Conservation (phyloP, 2,888 invertebrate species). For the Cylloceria caligata region DNA sequence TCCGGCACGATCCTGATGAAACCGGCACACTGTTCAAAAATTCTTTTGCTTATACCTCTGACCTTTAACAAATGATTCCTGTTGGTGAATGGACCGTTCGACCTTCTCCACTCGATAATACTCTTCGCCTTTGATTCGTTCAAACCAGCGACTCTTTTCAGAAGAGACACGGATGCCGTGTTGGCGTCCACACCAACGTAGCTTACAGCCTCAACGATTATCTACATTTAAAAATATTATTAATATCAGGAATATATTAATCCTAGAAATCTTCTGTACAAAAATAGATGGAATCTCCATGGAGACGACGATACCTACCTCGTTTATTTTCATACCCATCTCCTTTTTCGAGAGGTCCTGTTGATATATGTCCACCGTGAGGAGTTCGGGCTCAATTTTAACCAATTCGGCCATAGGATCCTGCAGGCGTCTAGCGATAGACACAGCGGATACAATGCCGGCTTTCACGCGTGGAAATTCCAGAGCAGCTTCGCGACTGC, state of each 20-base stretch:
- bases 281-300: too few species aligned
- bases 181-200: slow-evolving; percentile 97
- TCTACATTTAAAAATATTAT: slow-evolving; percentile 69
- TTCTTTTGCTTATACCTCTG: slow-evolving; percentile 92
- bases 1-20: slow-evolving; percentile 89
- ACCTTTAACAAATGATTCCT: slow-evolving; percentile 92
- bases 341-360: slow-evolving; percentile 94
- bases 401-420: slow-evolving; percentile 97
- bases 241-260: neutral
- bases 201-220: slow-evolving; percentile 96
- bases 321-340: slow-evolving; percentile 90
- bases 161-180: slow-evolving; percentile 92
- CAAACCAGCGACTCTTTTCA: slow-evolving; percentile 94
- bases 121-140: slow-evolving; percentile 91
- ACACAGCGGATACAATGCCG: slow-evolving; percentile 90
- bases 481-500: slow-evolving; percentile 91
- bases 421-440: slow-evolving; percentile 94
- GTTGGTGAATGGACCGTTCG: slow-evolving; percentile 90
- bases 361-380: slow-evolving; percentile 98
- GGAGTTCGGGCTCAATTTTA: slow-evolving; percentile 96
- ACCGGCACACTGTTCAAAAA: slow-evolving; percentile 96
- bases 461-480: slow-evolving; percentile 95
- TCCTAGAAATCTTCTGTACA: too few species aligned
- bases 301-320: slow-evolving; percentile 83
- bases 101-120: slow-evolving; percentile 91